Conservation (phyloP, 1,140 invertebrate genomes). For the Rhopalosiphum maidis region DNA sequence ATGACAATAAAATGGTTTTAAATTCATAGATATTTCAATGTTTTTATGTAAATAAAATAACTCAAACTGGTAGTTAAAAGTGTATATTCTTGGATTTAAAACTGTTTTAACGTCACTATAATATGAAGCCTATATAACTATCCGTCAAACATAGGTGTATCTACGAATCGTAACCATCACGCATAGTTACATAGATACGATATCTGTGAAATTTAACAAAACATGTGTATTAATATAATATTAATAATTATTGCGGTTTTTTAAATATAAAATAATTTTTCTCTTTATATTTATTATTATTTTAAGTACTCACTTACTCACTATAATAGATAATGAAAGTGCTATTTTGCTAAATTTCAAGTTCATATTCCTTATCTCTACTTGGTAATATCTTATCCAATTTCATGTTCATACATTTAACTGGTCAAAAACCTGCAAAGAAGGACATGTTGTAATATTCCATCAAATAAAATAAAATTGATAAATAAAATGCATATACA, state of each 20-base stretch:
- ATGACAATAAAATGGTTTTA: neutral
- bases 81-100: neutral
- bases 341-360: neutral
- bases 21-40: neutral
- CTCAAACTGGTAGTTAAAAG: neutral
- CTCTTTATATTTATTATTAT: neutral
- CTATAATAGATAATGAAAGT: neutral
- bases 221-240: neutral
- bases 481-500: neutral
- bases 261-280: neutral
- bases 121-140: neutral
- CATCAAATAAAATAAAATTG: neutral
- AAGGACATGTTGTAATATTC: neutral
- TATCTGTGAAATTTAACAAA: neutral
- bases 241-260: neutral
- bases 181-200: neutral
- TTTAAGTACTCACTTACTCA: neutral
- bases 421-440: neutral
- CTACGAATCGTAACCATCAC: neutral
- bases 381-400: neutral
- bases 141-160: neutral
- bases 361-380: accelerated
- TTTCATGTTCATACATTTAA: neutral
- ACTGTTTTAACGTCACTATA: neutral
- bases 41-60: neutral